Percentiles rank a stretch among this genome's conserved stretches.
Evolutionary conservation across 2,797 vertebrate species (phyloP).

Genomic region (Urophycis tenuis): DNA sequence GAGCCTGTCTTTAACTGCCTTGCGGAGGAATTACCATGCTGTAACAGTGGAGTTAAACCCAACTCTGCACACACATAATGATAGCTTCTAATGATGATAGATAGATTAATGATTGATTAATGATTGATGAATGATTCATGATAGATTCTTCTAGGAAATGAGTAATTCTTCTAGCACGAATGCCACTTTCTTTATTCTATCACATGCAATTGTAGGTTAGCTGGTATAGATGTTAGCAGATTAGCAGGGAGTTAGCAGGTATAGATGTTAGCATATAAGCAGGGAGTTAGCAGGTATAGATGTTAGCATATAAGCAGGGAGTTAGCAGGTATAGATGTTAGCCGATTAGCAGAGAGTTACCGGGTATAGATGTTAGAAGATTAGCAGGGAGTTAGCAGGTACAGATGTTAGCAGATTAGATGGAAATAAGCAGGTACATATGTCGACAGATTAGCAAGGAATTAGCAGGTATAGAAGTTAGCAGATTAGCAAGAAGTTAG

Average conservation of each 20-base stretch:
- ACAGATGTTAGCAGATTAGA: not conserved
- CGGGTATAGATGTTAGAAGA: not conserved
- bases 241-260: not conserved
- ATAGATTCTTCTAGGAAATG: too few relatives aligned
- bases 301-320: not conserved
- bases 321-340: not conserved
- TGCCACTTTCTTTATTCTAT: not conserved
- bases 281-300: not conserved
- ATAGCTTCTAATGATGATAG: too few relatives aligned
- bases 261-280: not conserved
- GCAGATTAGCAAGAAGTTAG: not conserved
- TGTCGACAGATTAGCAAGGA: not conserved
- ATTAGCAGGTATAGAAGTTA: not conserved
- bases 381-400: not conserved
- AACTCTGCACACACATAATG: not conserved
- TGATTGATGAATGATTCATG: too few relatives aligned
- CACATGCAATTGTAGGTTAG: not conserved
- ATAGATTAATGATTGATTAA: too few relatives aligned
- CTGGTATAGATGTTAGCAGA: not conserved
- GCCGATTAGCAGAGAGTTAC: not conserved
- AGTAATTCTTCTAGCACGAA: too few relatives aligned
- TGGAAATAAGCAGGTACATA: not conserved
- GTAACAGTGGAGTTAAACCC: not conserved
- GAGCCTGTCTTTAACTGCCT: constrained; percentile 28
- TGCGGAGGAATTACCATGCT: constrained; percentile 25